Evolutionary conservation across 2,888 invertebrate species (phyloP).

Genomic region (Drosophila kambysellisi): DNA sequence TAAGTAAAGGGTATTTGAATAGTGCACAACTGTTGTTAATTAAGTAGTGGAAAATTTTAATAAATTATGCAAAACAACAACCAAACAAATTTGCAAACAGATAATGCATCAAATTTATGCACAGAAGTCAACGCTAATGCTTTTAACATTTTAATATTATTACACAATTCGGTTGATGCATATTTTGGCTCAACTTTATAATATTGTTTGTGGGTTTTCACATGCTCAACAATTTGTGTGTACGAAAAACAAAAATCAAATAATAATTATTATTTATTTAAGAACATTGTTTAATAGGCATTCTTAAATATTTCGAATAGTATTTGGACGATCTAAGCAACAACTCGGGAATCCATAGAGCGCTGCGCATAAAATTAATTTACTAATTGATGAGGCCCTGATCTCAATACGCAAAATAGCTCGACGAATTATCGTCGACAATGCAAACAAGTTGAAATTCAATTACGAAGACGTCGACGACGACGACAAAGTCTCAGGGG

Average conservation of each 20-base stretch:
- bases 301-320: neutral
- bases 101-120: constrained; percentile 56
- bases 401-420: constrained; percentile 84
- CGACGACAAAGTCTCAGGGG: constrained; percentile 10
- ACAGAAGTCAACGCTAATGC: constrained; percentile 57
- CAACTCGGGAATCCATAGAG: constrained; percentile 67
- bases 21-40: constrained; percentile 32
- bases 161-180: constrained; percentile 6
- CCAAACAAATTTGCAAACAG: constrained; percentile 22
- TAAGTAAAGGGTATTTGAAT: constrained; percentile 6
- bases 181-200: constrained; percentile 6
- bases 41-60: constrained; percentile 24
- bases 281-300: neutral
- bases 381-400: constrained; percentile 85
- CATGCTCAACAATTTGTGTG: neutral
- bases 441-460: constrained; percentile 82
- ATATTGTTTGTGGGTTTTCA: constrained; percentile 1
- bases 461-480: constrained; percentile 69
- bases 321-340: constrained; percentile 12
- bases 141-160: constrained; percentile 26
- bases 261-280: neutral
- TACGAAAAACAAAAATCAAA: neutral
- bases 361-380: constrained; percentile 82
- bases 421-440: constrained; percentile 82
- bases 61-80: constrained; percentile 33